phyloP scores from a whole-genome alignment of 2,113 vertebrate genomes.

The Arizona elegans region DNA sequence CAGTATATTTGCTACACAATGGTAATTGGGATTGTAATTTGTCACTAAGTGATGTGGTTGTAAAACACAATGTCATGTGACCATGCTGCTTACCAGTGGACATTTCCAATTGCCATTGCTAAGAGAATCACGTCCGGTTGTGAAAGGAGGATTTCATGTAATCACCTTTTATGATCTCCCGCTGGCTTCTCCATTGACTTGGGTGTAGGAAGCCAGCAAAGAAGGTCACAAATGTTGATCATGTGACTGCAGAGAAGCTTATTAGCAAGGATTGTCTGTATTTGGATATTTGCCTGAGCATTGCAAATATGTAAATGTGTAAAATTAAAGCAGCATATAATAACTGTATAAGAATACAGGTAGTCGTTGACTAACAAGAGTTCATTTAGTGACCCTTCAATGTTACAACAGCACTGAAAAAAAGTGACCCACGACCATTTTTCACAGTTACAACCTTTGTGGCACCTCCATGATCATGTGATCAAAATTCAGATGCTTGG shows the following conservation, averaged over 20 bases:
- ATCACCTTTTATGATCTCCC: background rate
- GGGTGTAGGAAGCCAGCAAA: background rate
- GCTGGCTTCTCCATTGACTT: background rate
- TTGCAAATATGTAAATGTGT: background rate
- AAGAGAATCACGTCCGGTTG: background rate
- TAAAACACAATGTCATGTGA: background rate
- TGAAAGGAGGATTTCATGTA: background rate
- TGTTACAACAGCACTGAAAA: too few species aligned
- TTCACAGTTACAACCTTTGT: too few species aligned
- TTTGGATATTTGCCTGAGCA: slow-evolving; percentile 10
- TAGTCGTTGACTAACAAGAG: too few species aligned
- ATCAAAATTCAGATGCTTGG: too few species aligned
- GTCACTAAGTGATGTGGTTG: background rate
- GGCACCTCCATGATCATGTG: too few species aligned
- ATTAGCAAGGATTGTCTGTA: background rate
- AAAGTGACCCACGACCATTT: too few species aligned
- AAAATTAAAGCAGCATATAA: background rate
- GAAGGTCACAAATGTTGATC: background rate
- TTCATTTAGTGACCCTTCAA: too few species aligned
- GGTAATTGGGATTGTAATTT: background rate
- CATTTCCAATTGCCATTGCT: background rate
- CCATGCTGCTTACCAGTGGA: background rate
- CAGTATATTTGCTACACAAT: background rate
- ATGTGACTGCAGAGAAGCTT: background rate
- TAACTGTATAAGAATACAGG: background rate